phyloP scores from a whole-genome alignment of 2,888 invertebrate genomes.

The Diadromus collaris region DNA sequence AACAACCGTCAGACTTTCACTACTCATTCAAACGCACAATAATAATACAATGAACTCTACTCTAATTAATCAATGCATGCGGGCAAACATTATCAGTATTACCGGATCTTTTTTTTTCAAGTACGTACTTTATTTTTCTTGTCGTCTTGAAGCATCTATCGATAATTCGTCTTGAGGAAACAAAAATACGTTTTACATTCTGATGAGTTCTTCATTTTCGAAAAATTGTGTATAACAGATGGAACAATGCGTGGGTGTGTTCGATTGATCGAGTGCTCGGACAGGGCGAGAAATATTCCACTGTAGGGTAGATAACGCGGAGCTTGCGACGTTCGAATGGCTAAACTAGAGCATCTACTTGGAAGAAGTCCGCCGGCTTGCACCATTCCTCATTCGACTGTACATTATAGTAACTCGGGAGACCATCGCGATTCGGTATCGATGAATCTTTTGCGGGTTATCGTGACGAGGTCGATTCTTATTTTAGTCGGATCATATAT shows the following conservation, averaged over 20 bases:
- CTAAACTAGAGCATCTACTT: conserved; percentile 36
- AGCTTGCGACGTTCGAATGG: neutral
- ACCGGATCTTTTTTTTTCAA: conserved; percentile 15
- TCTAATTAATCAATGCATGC: conserved; percentile 25
- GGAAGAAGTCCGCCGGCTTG: conserved; percentile 17
- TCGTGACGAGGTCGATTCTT: conserved; percentile 27
- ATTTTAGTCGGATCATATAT: neutral
- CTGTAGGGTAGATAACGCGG: conserved; percentile 35
- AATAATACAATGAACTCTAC: conserved; percentile 5
- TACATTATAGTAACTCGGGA: conserved; percentile 1
- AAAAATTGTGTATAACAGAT: neutral
- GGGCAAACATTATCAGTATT: neutral
- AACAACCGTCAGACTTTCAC: conserved; percentile 6
- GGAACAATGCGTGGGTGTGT: conserved; percentile 10
- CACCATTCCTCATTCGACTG: neutral
- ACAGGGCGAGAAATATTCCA: conserved; percentile 44
- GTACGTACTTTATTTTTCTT: neutral
- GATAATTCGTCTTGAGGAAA: conserved; percentile 11
- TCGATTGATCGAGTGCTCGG: conserved; percentile 38
- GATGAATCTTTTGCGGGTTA: conserved; percentile 22
- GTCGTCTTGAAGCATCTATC: neutral
- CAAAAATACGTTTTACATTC: neutral
- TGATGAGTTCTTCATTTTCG: conserved; percentile 1
- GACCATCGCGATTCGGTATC: conserved; percentile 11
- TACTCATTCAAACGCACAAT: neutral